Conservation (phyloP, 2,113 vertebrate species). For the Phoxinus phoxinus region DNA sequence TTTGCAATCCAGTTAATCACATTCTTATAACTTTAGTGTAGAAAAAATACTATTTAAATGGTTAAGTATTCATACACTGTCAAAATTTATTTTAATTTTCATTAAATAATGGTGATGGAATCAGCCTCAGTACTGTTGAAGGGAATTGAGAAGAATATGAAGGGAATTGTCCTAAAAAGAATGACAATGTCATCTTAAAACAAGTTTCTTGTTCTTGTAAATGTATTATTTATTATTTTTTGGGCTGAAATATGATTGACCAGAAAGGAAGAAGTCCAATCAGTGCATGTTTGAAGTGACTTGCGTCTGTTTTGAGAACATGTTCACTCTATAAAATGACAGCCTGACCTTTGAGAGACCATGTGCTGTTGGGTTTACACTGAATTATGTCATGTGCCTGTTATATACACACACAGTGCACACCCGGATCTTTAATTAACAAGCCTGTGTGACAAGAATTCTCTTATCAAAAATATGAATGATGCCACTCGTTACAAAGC, state of each 20-base stretch:
- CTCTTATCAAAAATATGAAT: constrained; percentile 2
- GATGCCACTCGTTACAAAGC: background rate
- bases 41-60: too few species aligned
- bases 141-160: too few species aligned
- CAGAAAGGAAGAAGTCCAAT: background rate
- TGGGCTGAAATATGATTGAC: background rate
- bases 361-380: background rate
- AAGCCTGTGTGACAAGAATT: background rate
- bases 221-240: background rate
- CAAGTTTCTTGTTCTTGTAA: too few species aligned
- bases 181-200: too few species aligned
- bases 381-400: background rate
- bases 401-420: background rate
- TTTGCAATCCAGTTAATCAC: too few species aligned
- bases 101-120: too few species aligned
- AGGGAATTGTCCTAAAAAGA: too few species aligned
- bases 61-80: too few species aligned
- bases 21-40: too few species aligned
- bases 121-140: too few species aligned
- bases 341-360: constrained; percentile 7
- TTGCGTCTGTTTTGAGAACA: background rate
- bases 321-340: background rate
- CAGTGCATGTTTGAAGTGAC: too few species aligned
- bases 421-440: background rate
- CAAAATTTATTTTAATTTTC: too few species aligned